Evolutionary conservation across 2,797 vertebrate species (phyloP), one percentile per base, ranked within the genome.

Genomic region (Carduelis carduelis): DNA sequence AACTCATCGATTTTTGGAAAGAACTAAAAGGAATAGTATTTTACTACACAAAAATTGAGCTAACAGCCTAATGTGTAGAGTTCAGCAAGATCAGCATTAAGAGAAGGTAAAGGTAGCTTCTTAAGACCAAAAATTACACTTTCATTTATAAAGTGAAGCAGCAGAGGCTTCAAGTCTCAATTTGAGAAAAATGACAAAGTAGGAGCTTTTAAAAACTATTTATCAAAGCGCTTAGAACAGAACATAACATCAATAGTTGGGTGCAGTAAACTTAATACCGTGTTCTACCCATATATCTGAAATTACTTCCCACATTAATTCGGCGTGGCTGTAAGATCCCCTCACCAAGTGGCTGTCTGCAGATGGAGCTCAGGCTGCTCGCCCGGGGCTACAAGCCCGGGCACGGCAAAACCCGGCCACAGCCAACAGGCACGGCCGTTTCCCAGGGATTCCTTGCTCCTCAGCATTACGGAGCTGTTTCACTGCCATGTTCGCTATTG

Each of bases 401-500:
- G n/a, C 47, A 43, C 44, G 24, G 14, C 34, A 20, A 53, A 52
- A 18, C 14, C 1, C n/a, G 17, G 59, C 69, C 61, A 47, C 41
- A 56, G n/a, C 37, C n/a, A 35, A 5, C 28, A 34, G 52, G 18
- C 35, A 2, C 70, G 3, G 18, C 7, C 7, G 5, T 18, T 39
- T 41, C 3, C 7, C 23, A 14, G 20, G 44, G 44, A 32, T 7
- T 32, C 47, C 24, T 32, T 35, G 34, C 34, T 53, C 50, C 50
- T 15, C 15, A 39, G 21, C 7, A 4, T 11, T 3, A 14, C 20
- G 39, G 50, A 53, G 39, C 10, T 18, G 43, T 12, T 76, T 72
- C 43, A 7, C 10, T 11, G 9, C 43, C 6, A 1, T 0, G 34
- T 7, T 61, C 65, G 8, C 47, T 50, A 5, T 2, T 6, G 41